Percentiles rank a stretch among this genome's conserved stretches.
Evolutionary conservation across 2,888 invertebrate genomes (phyloP).

Genomic region (Laspeyria flexula): DNA sequence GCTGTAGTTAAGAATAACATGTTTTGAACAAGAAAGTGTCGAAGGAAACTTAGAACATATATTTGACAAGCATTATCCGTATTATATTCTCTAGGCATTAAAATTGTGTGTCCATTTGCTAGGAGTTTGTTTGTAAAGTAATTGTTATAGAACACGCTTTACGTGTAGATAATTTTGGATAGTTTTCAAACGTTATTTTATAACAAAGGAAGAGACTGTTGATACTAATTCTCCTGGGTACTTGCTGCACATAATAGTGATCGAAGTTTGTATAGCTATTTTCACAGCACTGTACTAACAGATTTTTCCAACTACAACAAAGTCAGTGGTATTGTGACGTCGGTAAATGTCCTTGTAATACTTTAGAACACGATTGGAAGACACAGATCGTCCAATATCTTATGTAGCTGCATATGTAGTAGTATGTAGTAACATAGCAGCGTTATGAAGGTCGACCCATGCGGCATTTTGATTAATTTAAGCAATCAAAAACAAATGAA

Average conservation of each 20-base stretch:
- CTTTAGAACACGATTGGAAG: constrained; percentile 24
- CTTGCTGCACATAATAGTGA: too few relatives aligned
- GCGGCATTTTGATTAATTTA: too few relatives aligned
- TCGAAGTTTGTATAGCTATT: too few relatives aligned
- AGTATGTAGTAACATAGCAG: too few relatives aligned
- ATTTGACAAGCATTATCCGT: neutral
- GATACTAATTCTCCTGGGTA: too few relatives aligned
- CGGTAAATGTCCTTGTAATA: constrained; percentile 24
- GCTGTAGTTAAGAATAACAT: constrained; percentile 7
- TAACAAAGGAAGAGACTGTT: too few relatives aligned
- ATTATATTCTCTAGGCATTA: neutral
- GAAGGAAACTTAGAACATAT: neutral
- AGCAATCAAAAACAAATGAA: too few relatives aligned
- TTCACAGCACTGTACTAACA: neutral
- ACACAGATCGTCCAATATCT: constrained; percentile 13
- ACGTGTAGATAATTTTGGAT: neutral
- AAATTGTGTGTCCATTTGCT: constrained; percentile 8
- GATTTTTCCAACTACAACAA: constrained; percentile 14
- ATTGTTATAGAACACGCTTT: too few relatives aligned
- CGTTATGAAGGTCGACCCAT: too few relatives aligned
- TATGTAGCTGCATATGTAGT: constrained; percentile 1
- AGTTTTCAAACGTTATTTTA: neutral
- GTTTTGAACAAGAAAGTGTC: constrained; percentile 4
- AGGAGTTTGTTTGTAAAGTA: constrained; percentile 1
- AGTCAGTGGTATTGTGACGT: constrained; percentile 11